These are phyloP conservation scores for Dolichoris vasculosae DNA, from an alignment of 1,140 invertebrate species.

Conservation along the genomic window DNA sequence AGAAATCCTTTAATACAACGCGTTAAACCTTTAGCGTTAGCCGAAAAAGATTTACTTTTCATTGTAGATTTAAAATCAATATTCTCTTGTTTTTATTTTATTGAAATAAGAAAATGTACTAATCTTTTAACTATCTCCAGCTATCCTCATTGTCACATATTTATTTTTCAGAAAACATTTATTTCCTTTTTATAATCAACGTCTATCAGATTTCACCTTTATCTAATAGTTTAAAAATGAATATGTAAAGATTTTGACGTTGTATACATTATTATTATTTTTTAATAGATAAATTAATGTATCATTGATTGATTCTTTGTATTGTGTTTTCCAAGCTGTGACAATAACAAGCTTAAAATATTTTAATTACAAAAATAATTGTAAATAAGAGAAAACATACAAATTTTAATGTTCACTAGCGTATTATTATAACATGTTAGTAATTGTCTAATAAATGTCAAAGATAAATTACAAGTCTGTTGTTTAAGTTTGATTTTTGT, in stretches of 20 bases:
- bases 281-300: neutral
- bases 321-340: too few species aligned
- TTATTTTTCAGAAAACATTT: neutral
- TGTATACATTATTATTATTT: neutral
- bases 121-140: neutral
- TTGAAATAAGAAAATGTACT: conserved; percentile 11
- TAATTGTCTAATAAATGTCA: too few species aligned
- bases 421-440: too few species aligned
- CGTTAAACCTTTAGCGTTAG: conserved; percentile 17
- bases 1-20: conserved; percentile 34
- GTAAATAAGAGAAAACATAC: too few species aligned
- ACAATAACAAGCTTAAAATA: too few species aligned
- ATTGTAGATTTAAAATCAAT: neutral
- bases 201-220: neutral
- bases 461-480: too few species aligned
- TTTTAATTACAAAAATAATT: too few species aligned
- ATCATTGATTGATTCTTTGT: too few species aligned
- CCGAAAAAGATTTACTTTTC: conserved; percentile 35
- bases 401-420: too few species aligned
- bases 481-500: too few species aligned
- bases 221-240: neutral
- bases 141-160: neutral
- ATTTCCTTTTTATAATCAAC: neutral
- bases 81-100: conserved; percentile 3
- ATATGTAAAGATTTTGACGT: neutral